These are phyloP conservation scores for Cryptoblepharus egeriae DNA, from an alignment of 2,797 vertebrate species.

Conservation along the genomic window DNA sequence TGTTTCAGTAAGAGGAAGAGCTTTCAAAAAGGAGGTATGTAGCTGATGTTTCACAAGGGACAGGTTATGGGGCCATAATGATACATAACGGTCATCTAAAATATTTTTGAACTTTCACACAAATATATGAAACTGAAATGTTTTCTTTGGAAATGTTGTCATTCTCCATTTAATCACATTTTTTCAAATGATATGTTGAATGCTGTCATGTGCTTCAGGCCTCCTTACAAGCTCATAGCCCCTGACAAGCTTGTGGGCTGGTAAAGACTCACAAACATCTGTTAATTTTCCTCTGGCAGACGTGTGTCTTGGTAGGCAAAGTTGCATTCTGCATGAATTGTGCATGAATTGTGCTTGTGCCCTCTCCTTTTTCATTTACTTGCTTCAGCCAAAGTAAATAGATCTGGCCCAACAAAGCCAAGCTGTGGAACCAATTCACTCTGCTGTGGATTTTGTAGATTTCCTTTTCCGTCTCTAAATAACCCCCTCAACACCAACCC, in stretches of 20 bases:
- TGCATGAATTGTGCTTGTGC: conserved; percentile 54
- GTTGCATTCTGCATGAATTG: conserved; percentile 56
- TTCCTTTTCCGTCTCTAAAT: not conserved
- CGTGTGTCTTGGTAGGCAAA: conserved; percentile 35
- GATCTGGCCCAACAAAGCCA: conserved; percentile 23
- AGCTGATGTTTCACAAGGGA: not conserved
- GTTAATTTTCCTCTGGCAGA: conserved; percentile 66
- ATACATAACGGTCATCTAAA: not conserved
- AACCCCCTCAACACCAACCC: not conserved
- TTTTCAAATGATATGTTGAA: not conserved
- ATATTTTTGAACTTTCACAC: conserved; percentile 11
- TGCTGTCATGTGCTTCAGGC: not conserved
- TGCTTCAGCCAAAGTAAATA: conserved; percentile 22
- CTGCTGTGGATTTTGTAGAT: not conserved
- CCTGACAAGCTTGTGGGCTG: conserved; percentile 34
- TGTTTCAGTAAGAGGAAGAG: not conserved
- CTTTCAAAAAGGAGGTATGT: not conserved
- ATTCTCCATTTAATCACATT: not conserved
- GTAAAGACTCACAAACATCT: conserved; percentile 46
- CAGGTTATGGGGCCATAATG: not conserved
- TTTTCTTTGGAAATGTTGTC: conserved; percentile 25
- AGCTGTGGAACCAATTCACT: not conserved
- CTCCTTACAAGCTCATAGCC: conserved; percentile 11
- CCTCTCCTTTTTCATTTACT: conserved; percentile 46
- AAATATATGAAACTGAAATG: conserved; percentile 39